Percentiles rank a stretch among this genome's conserved stretches.
These are phyloP conservation scores for Mormyrops boulengeri DNA, from an alignment of 2,797 vertebrate genomes.

Conservation along the genomic window DNA sequence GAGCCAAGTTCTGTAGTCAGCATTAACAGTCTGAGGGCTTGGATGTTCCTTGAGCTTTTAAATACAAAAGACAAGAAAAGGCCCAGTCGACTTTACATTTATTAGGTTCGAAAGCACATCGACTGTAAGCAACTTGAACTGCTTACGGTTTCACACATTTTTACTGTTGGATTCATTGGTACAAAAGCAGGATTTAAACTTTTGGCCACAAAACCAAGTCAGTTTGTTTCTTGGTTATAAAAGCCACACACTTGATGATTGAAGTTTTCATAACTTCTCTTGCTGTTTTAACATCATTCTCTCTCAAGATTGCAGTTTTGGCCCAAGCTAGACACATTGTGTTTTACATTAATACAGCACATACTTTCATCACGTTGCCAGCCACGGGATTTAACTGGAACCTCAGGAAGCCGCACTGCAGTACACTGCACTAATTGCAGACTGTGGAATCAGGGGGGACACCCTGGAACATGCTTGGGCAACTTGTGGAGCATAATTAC, in stretches of 20 bases:
- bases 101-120: conserved; percentile 1
- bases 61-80: not conserved
- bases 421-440: not conserved
- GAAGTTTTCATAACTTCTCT: not conserved
- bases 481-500: not conserved
- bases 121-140: not conserved
- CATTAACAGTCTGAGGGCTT: not conserved
- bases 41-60: not conserved
- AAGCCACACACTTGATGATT: not conserved
- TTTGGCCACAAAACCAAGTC: not conserved
- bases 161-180: not conserved
- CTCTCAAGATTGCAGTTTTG: not conserved
- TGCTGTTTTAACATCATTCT: not conserved
- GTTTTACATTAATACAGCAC: not conserved
- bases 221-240: not conserved
- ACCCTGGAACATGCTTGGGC: not conserved
- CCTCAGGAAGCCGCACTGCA: not conserved
- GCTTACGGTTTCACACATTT: not conserved
- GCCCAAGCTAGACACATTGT: not conserved
- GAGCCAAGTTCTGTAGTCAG: not conserved
- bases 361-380: not conserved
- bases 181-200: not conserved
- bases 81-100: not conserved
- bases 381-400: not conserved
- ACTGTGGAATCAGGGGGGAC: not conserved